Evolutionary conservation across 2,113 vertebrate genomes (phyloP).

Genomic region (Geothlypis trichas): DNA sequence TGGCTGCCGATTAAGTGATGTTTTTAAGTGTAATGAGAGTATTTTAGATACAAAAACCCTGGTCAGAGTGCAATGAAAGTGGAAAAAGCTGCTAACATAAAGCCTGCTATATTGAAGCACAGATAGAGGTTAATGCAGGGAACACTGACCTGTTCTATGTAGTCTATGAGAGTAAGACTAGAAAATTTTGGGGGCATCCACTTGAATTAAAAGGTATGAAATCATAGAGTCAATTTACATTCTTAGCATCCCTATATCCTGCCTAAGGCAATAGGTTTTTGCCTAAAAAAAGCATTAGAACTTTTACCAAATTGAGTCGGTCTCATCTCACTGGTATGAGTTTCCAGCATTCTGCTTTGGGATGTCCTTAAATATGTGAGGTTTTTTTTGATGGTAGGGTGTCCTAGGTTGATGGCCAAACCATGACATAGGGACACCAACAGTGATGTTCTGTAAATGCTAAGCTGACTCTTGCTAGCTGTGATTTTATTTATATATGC

Average conservation of each 20-base stretch:
- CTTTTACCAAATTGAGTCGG: neutral
- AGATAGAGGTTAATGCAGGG: neutral
- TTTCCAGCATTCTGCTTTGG: neutral
- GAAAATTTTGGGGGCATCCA: neutral
- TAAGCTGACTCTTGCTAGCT: neutral
- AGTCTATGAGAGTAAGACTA: neutral
- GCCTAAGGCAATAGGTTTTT: neutral
- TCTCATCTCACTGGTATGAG: neutral
- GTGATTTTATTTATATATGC: neutral
- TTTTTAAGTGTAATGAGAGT: neutral
- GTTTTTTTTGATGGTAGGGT: neutral
- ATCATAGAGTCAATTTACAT: neutral
- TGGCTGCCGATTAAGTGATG: neutral
- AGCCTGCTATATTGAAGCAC: neutral
- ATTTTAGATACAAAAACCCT: neutral
- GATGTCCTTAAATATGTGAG: neutral
- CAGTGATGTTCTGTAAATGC: neutral
- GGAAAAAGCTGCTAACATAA: neutral
- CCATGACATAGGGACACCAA: neutral
- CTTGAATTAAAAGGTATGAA: neutral
- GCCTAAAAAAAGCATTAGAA: neutral
- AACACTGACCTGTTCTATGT: neutral
- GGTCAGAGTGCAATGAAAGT: neutral
- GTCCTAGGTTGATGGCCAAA: too few species aligned
- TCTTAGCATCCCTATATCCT: neutral